Conservation (phyloP, 2,888 invertebrate species). For the Cephus pygmeus region DNA sequence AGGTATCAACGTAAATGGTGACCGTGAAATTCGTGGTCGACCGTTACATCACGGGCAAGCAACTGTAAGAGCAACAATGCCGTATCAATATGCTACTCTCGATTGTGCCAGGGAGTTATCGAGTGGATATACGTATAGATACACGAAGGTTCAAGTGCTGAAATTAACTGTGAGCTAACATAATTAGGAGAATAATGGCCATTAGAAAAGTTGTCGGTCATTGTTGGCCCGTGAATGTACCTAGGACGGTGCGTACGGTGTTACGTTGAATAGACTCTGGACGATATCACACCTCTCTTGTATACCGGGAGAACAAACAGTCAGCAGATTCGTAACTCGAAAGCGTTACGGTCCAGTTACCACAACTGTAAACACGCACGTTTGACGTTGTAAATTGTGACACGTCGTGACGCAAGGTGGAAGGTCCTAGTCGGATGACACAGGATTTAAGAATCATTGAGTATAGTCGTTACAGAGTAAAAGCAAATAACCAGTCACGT, state of each 20-base stretch:
- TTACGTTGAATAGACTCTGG: conserved; percentile 14
- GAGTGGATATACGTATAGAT: neutral
- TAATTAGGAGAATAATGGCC: conserved; percentile 33
- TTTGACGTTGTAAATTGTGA: neutral
- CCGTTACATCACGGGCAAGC: neutral
- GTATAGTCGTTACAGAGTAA: neutral
- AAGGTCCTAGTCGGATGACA: neutral
- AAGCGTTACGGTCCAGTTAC: conserved; percentile 36
- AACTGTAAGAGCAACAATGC: neutral
- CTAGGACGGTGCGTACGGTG: neutral
- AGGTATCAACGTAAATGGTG: neutral
- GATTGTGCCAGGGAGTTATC: conserved; percentile 1
- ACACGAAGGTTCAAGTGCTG: conserved; percentile 3
- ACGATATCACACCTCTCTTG: conserved; percentile 31
- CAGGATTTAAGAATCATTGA: neutral
- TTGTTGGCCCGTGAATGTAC: conserved; percentile 26
- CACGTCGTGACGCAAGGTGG: neutral
- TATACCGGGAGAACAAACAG: conserved; percentile 31
- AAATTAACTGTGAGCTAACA: conserved; percentile 29
- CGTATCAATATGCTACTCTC: neutral
- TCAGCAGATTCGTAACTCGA: conserved; percentile 37
- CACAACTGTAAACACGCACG: conserved; percentile 25
- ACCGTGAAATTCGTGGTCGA: neutral
- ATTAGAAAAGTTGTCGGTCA: conserved; percentile 35
- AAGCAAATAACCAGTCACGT: neutral